Conservation (phyloP, 2,888 invertebrate genomes). For the Athetis lepigone region DNA sequence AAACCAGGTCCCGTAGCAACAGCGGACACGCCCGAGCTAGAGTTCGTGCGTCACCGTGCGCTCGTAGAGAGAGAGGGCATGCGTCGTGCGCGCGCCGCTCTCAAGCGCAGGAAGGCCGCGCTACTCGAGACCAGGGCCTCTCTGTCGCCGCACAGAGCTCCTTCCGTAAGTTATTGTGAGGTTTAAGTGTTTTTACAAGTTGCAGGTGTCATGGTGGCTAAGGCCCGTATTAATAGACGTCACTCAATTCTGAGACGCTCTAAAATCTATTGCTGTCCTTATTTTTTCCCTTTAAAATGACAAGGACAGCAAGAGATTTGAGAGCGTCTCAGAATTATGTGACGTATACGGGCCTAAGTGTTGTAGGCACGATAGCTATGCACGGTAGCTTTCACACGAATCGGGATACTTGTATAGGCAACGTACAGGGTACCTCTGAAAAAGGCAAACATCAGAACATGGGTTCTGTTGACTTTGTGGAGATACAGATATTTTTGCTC, state of each 20-base stretch:
- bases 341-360: no score
- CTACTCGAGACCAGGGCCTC: conserved; percentile 92
- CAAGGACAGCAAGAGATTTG: no score
- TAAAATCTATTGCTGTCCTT: no score
- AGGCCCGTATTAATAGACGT: no score
- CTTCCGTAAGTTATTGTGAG: conserved; percentile 76
- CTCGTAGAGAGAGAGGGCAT: conserved; percentile 95
- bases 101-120: conserved; percentile 92
- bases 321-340: no score
- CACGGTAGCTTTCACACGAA: no score
- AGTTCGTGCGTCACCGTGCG: conserved; percentile 95
- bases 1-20: conserved; percentile 71
- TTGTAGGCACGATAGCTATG: no score
- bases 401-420: no score
- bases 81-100: conserved; percentile 94
- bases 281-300: no score
- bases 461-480: background rate
- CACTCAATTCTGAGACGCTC: no score
- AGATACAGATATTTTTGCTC: background rate
- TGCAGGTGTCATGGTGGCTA: no score
- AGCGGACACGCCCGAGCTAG: conserved; percentile 92
- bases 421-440: background rate
- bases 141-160: conserved; percentile 77
- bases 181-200: no score
- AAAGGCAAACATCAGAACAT: background rate